Evolutionary conservation across 2,888 invertebrate species (phyloP).

Genomic region (Acronicta leporina): DNA sequence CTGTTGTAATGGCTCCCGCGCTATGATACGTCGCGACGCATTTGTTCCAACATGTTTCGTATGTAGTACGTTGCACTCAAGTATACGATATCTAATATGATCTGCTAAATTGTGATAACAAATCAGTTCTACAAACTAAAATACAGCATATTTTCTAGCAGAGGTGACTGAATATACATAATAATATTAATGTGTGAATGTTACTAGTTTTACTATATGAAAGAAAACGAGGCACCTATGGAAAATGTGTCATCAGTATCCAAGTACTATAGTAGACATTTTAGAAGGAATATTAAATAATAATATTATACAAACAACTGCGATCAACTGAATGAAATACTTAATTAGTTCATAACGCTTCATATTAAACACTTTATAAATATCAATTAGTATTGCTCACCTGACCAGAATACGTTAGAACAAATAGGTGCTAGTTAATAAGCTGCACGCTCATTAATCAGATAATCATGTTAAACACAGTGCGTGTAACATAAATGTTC

Average conservation of each 20-base stretch:
- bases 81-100: conserved; percentile 11
- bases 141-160: conserved; percentile 2
- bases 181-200: too few relatives aligned
- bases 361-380: neutral
- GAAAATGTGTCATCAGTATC: too few relatives aligned
- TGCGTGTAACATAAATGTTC: conserved; percentile 15
- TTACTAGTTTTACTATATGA: too few relatives aligned
- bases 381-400: neutral
- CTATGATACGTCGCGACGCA: conserved; percentile 42
- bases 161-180: too few relatives aligned
- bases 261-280: too few relatives aligned
- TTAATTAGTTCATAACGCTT: neutral
- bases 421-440: conserved; percentile 27
- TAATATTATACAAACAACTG: too few relatives aligned
- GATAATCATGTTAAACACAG: conserved; percentile 31
- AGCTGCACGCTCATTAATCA: conserved; percentile 15
- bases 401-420: conserved; percentile 1
- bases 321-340: too few relatives aligned
- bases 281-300: too few relatives aligned
- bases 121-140: neutral
- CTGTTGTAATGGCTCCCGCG: conserved; percentile 46
- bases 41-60: conserved; percentile 45
- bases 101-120: conserved; percentile 4
- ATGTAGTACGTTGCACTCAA: conserved; percentile 5
- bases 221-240: too few relatives aligned